phyloP scores from a whole-genome alignment of 2,797 vertebrate species.

The Acanthis flammea region DNA sequence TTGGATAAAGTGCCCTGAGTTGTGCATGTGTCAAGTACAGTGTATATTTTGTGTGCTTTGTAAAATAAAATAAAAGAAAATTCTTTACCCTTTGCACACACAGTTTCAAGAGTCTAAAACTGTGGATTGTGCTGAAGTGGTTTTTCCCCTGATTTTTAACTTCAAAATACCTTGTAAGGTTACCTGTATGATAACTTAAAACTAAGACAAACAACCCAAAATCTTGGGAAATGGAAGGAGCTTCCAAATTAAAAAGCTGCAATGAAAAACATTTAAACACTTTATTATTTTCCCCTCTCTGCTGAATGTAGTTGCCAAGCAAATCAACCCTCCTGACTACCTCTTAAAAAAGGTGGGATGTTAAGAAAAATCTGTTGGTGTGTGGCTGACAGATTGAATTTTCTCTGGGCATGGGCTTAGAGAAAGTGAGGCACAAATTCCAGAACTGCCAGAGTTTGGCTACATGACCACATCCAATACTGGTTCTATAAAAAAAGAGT shows the following conservation, averaged over 20 bases:
- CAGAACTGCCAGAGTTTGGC: neutral
- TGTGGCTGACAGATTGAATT: neutral
- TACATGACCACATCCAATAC: accelerated
- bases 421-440: neutral
- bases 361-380: neutral
- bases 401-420: neutral
- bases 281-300: neutral
- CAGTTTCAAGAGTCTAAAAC: neutral
- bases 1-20: neutral
- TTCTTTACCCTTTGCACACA: neutral
- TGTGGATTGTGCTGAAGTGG: neutral
- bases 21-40: neutral
- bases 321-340: neutral
- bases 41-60: accelerated
- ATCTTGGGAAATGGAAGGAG: neutral
- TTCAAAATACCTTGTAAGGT: neutral
- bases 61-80: neutral
- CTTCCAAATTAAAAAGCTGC: neutral
- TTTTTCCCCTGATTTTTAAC: neutral
- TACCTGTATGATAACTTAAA: neutral
- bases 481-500: neutral
- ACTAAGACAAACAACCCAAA: neutral
- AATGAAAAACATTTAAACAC: neutral
- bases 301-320: neutral
- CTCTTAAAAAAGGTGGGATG: neutral